Percentiles rank a stretch among this genome's conserved stretches.
These are phyloP conservation scores for Kradibia gibbosae DNA, from an alignment of 1,140 invertebrate genomes.

Conservation along the genomic window DNA sequence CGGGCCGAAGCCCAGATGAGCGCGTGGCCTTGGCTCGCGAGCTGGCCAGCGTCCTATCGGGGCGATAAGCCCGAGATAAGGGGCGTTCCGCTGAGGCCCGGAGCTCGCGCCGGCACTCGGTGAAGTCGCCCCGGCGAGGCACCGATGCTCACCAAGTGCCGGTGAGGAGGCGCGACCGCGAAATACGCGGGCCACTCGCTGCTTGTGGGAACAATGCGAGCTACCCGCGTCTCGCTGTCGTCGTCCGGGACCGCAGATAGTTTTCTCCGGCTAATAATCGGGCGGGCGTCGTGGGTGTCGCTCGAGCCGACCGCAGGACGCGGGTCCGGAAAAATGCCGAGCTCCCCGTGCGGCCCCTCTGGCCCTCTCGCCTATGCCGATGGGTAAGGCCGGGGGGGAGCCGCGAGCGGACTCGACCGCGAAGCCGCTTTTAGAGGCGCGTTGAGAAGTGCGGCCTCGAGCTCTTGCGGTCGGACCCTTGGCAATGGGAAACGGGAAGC, in stretches of 20 bases:
- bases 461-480: neutral
- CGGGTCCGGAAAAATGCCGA: constrained; percentile 16
- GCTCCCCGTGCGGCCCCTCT: too few relatives aligned
- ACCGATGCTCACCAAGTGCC: too few relatives aligned
- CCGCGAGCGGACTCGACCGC: neutral
- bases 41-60: too few relatives aligned
- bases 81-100: neutral
- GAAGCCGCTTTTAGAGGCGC: neutral
- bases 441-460: too few relatives aligned
- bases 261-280: constrained; percentile 25
- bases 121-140: too few relatives aligned
- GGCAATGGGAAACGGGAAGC: too few relatives aligned
- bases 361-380: constrained; percentile 17
- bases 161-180: neutral
- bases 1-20: too few relatives aligned
- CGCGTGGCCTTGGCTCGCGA: too few relatives aligned
- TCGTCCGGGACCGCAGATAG: constrained; percentile 26
- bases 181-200: neutral
- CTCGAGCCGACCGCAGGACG: neutral
- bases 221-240: neutral
- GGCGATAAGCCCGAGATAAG: neutral
- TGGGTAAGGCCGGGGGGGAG: neutral
- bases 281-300: constrained; percentile 40
- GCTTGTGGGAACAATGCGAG: neutral
- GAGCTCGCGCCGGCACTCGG: too few relatives aligned